Percentiles rank a stretch among this genome's conserved stretches.
Conservation (phyloP, 2,113 vertebrate genomes). For the Sphaerodactylus townsendi region DNA sequence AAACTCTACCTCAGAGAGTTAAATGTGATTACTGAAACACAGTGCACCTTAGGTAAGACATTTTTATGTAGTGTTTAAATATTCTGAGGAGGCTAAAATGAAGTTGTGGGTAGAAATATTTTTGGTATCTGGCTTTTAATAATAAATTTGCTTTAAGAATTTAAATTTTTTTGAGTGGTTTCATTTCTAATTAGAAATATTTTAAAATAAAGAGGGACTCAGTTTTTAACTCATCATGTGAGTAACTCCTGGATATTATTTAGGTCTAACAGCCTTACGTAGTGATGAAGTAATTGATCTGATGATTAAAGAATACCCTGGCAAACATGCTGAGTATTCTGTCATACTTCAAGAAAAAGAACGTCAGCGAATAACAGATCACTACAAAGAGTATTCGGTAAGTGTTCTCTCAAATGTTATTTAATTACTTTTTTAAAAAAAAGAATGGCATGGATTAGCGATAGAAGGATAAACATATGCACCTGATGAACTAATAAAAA, state of each 20-base stretch:
- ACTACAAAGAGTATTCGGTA: constrained; percentile 96
- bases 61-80: neutral
- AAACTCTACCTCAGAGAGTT: constrained; percentile 95
- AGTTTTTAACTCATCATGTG: constrained; percentile 13
- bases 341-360: constrained; percentile 96
- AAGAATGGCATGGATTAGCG: neutral
- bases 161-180: neutral
- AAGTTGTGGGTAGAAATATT: neutral
- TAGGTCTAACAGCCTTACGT: constrained; percentile 93
- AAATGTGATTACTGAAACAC: constrained; percentile 98
- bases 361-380: constrained; percentile 91
- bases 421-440: neutral
- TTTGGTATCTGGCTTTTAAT: neutral
- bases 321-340: constrained; percentile 95
- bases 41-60: constrained; percentile 92
- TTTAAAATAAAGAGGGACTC: no score
- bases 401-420: constrained; percentile 60
- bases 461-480: neutral
- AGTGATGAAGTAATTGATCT: constrained; percentile 98
- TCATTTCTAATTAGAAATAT: neutral
- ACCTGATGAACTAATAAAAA: constrained; percentile 15
- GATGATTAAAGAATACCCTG: constrained; percentile 98
- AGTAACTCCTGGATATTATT: constrained; percentile 41
- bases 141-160: neutral
- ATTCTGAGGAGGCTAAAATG: neutral